Evolutionary conservation across 2,888 invertebrate genomes (phyloP).

Genomic region (Netelia melanura): DNA sequence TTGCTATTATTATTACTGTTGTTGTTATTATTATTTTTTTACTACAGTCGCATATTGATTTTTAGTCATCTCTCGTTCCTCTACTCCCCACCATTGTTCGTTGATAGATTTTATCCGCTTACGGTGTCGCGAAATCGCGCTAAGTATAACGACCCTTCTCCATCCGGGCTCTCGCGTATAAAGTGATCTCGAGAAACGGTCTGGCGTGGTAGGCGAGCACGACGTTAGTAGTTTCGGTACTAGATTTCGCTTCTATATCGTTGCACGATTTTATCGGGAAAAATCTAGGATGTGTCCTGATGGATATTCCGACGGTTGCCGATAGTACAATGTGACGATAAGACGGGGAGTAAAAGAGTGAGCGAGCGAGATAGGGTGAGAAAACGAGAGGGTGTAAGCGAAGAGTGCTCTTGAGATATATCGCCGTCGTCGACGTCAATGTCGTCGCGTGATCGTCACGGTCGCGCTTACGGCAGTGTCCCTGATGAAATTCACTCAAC

Average conservation of each 20-base stretch:
- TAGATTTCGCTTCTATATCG: slow-evolving; percentile 48
- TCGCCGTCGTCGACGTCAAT: slow-evolving; percentile 55
- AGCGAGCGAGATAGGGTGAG: slow-evolving; percentile 54
- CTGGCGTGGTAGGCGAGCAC: neutral
- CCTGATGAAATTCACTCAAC: slow-evolving; percentile 65
- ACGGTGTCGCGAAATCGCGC: neutral
- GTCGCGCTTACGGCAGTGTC: slow-evolving; percentile 69
- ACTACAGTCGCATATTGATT: neutral
- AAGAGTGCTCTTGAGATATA: slow-evolving; percentile 61
- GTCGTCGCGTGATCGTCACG: slow-evolving; percentile 68
- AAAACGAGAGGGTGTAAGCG: slow-evolving; percentile 67
- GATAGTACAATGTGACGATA: neutral
- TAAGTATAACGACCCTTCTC: slow-evolving; percentile 10
- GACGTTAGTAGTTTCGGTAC: slow-evolving; percentile 6
- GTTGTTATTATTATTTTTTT: neutral
- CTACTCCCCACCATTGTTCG: neutral
- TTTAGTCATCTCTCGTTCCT: neutral
- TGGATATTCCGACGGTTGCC: slow-evolving; percentile 38
- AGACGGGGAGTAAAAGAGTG: neutral
- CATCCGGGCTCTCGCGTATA: neutral
- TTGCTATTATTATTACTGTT: neutral
- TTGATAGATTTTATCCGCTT: neutral
- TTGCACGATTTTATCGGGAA: slow-evolving; percentile 48
- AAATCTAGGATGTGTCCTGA: slow-evolving; percentile 50
- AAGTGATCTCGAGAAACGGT: neutral